These are phyloP conservation scores for Momotus momota DNA, from an alignment of 2,797 vertebrate species.

Conservation along the genomic window DNA sequence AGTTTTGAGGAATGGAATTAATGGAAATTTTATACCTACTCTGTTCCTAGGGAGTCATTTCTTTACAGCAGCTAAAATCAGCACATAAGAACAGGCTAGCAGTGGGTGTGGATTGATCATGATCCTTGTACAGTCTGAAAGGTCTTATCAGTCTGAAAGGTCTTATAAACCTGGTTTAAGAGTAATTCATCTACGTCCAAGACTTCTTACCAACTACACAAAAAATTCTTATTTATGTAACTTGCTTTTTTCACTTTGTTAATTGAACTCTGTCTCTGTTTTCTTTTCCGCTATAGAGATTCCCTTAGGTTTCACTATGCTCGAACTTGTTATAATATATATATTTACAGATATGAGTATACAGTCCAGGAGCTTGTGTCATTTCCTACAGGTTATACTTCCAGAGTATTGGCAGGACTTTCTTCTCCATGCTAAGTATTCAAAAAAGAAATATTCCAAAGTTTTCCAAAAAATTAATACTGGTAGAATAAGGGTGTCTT, in stretches of 20 bases:
- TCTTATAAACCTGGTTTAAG: not conserved
- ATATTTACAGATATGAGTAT: not conserved
- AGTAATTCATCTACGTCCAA: not conserved
- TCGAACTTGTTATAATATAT: not conserved
- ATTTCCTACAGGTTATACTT: not conserved
- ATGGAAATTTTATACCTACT: not conserved
- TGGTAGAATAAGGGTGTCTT: not conserved
- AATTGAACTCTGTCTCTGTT: not conserved
- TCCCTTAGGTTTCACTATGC: not conserved
- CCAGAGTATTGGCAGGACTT: not conserved
- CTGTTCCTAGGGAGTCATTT: not conserved
- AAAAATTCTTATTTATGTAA: not conserved
- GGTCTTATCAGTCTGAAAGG: not conserved
- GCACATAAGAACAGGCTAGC: not conserved
- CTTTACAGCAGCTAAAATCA: not conserved
- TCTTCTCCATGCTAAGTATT: not conserved
- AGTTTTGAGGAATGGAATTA: not conserved
- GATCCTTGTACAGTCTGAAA: not conserved
- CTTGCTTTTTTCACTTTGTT: accelerated
- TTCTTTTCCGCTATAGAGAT: not conserved
- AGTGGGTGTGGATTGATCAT: too few species aligned
- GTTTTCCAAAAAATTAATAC: not conserved
- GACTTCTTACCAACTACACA: not conserved
- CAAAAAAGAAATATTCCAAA: not conserved
- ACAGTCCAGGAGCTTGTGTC: not conserved